These are phyloP conservation scores for Antitype chi DNA, from an alignment of 2,888 invertebrate species.

Conservation along the genomic window DNA sequence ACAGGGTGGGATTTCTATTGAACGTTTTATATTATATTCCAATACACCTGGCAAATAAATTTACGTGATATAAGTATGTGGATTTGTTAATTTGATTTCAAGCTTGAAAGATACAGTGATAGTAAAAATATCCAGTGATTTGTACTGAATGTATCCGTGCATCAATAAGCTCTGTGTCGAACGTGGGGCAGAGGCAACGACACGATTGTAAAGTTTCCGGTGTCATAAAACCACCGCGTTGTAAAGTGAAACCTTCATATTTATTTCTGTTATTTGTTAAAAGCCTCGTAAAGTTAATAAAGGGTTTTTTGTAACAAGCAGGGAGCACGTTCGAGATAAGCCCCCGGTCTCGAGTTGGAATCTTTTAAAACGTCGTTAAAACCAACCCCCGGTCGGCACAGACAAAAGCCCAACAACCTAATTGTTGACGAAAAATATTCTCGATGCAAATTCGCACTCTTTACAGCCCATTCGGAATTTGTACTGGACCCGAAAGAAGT, in stretches of 20 bases:
- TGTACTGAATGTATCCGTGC: conserved; percentile 19
- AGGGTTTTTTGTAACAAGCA: conserved; percentile 88
- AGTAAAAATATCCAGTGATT: conserved; percentile 18
- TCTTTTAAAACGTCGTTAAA: conserved; percentile 91
- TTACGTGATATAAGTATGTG: not conserved
- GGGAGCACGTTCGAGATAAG: conserved; percentile 87
- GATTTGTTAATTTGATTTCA: conserved; percentile 9
- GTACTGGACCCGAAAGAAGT: conserved; percentile 86
- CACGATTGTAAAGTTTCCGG: conserved; percentile 80
- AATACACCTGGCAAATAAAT: conserved; percentile 12
- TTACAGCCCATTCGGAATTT: conserved; percentile 89
- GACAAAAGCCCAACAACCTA: conserved; percentile 88
- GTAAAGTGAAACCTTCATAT: conserved; percentile 85
- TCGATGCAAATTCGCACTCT: conserved; percentile 89
- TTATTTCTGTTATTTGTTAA: conserved; percentile 90
- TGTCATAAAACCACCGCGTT: conserved; percentile 80
- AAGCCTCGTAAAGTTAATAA: conserved; percentile 89
- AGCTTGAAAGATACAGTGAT: conserved; percentile 1
- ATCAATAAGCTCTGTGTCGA: conserved; percentile 63
- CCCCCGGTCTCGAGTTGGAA: conserved; percentile 84
- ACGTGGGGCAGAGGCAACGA: conserved; percentile 65
- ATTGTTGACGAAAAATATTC: conserved; percentile 90
- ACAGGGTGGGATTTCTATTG: not conserved
- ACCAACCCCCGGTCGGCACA: conserved; percentile 84
- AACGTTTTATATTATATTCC: not conserved